Conservation (phyloP, 1,140 invertebrate species). For the Pogonognathellus flavescens region DNA sequence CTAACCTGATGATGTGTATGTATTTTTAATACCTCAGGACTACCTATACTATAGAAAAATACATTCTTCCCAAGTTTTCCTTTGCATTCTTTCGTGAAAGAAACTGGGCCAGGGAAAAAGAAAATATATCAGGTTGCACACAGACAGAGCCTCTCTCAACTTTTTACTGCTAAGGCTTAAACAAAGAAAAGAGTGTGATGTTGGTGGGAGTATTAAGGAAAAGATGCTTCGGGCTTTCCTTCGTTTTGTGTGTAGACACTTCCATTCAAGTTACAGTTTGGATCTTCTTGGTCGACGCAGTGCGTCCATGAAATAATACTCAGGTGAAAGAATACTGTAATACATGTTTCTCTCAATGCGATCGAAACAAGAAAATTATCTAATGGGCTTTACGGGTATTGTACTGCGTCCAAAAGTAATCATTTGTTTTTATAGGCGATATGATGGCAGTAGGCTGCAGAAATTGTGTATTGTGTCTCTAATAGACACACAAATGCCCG, state of each 20-base stretch:
- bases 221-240: background rate
- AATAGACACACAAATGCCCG: too few species aligned
- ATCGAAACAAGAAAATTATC: background rate
- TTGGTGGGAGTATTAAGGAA: background rate
- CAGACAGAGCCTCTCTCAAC: too few species aligned
- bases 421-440: conserved; percentile 61
- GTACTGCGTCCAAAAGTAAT: conserved; percentile 47
- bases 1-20: background rate
- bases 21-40: too few species aligned
- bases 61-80: conserved; percentile 17
- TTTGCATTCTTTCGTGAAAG: background rate
- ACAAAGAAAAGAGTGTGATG: background rate
- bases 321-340: background rate
- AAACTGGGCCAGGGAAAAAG: too few species aligned
- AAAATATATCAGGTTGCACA: too few species aligned
- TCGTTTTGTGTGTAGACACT: too few species aligned
- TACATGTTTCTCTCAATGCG: conserved; percentile 22
- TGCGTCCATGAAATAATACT: background rate
- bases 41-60: too few species aligned
- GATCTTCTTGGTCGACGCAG: background rate
- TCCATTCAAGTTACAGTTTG: too few species aligned
- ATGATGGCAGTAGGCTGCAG: background rate
- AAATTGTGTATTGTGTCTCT: too few species aligned
- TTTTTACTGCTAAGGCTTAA: too few species aligned
- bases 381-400: conserved; percentile 39